Base-by-base conservation (phyloP, 2,888 invertebrate species). In the Cheilosia variabilis region DNA sequence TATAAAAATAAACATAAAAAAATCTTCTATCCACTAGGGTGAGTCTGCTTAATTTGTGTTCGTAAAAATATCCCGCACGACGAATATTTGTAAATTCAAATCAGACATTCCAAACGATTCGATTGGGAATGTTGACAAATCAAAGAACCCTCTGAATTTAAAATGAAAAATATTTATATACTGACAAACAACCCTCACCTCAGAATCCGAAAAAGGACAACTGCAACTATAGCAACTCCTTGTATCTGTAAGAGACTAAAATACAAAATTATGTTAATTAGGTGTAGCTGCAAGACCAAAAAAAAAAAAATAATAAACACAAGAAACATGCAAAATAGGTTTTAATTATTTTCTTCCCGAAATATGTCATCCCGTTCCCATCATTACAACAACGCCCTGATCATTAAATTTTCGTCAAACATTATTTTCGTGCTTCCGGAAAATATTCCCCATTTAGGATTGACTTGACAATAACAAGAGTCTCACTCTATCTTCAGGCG, bases 381-480 rank as follows among this genome's bases (percentile, higher is more conserved):
- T 73, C 22, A 52, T 65, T 47, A 27, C 15, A 10, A 27, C 15
- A 10, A 50, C 77, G 62, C 63, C 68, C 78, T 69, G 68, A 77
- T 83, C 78, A 78, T 73, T 68, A 73, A 73, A 83, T 69, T 62
- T 55, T 55, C 73, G 78, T 83, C 78, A 83, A 83, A 62, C 43
- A 60, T 50, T 73, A 50, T 58, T 65, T 71, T 55, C 27, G 19
- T 37, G 37, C 47, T 57, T 41, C 63, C 58, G 34, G 19, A 57
- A 66, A 68, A 55, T 66, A 34, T 37, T 31, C 50, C 22, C 73
- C 47, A 77, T 58, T 77, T n/a, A 37, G 45, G 41, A 60, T 66
- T 66, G 76, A 77, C 71, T 71, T 65, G 71, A 77, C 60, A 83
- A 63, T 66, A 62, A 63, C 66, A 83, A 77, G 37, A 37, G 72